phyloP scores from a whole-genome alignment of 2,888 invertebrate species.

The Pseudeuparius sepicola region DNA sequence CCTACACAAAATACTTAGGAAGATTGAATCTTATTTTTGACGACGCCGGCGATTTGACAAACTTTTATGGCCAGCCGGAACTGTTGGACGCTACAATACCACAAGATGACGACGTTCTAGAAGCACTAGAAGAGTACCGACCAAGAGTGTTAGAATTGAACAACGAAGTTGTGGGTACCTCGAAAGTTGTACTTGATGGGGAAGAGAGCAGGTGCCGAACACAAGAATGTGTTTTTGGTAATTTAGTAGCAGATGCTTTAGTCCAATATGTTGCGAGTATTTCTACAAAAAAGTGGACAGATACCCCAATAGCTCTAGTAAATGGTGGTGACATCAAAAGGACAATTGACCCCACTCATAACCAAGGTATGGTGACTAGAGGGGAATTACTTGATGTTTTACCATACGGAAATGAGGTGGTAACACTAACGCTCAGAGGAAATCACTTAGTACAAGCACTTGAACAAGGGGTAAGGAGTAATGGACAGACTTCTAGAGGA shows the following conservation, averaged over 20 bases:
- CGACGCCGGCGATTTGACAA: constrained; percentile 55
- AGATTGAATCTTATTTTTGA: constrained; percentile 57
- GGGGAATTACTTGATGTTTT: constrained; percentile 62
- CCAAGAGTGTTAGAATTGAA: constrained; percentile 46
- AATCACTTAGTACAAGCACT: constrained; percentile 43
- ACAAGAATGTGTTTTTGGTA: constrained; percentile 77
- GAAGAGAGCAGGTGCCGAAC: constrained; percentile 48
- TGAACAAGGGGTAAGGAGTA: constrained; percentile 33
- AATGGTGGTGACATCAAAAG: constrained; percentile 71
- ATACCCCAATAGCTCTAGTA: constrained; percentile 62
- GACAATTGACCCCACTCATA: constrained; percentile 42
- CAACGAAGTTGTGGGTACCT: constrained; percentile 51
- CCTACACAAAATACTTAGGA: constrained; percentile 86
- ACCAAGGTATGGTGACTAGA: constrained; percentile 52
- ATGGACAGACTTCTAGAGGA: constrained; percentile 43
- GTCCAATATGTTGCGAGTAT: constrained; percentile 43
- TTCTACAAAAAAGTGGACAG: constrained; percentile 51
- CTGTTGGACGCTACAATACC: constrained; percentile 55
- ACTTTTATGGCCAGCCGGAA: constrained; percentile 65
- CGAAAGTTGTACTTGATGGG: constrained; percentile 63
- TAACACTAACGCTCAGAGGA: constrained; percentile 57
- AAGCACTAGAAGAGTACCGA: constrained; percentile 51
- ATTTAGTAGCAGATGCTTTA: constrained; percentile 69
- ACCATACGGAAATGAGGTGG: constrained; percentile 66
- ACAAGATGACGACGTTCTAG: constrained; percentile 55